Conservation (phyloP, 2,797 vertebrate species). For the Bufotes viridis region DNA sequence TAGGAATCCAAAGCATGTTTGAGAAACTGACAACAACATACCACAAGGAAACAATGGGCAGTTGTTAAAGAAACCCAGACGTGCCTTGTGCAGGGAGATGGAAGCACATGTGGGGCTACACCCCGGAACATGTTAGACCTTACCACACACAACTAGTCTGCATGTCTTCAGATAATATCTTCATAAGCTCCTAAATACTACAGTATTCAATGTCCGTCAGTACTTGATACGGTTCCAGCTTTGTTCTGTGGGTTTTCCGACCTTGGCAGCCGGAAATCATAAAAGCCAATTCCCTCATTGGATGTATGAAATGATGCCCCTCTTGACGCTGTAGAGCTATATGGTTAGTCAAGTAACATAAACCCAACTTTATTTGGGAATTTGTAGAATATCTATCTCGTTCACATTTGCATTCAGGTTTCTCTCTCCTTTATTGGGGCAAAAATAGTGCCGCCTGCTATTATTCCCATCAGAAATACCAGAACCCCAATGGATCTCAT, state of each 20-base stretch:
- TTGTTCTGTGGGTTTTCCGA: not conserved
- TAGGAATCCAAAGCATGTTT: conserved; percentile 80
- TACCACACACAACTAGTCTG: not conserved
- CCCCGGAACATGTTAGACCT: not conserved
- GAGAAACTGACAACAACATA: conserved; percentile 78
- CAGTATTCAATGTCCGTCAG: not conserved
- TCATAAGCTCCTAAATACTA: not conserved
- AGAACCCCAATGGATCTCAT: too few relatives aligned
- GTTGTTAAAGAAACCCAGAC: conserved; percentile 71
- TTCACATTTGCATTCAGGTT: too few relatives aligned
- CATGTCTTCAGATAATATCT: not conserved
- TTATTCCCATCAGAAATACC: too few relatives aligned
- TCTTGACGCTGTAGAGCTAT: too few relatives aligned
- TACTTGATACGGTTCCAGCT: not conserved
- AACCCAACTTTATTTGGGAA: too few relatives aligned
- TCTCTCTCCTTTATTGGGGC: too few relatives aligned
- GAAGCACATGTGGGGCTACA: not conserved
- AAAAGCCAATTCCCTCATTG: too few relatives aligned
- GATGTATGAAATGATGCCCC: too few relatives aligned
- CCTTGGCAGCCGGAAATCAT: not conserved
- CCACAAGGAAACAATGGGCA: conserved; percentile 74
- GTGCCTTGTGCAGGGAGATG: conserved; percentile 46
- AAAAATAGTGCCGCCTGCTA: too few relatives aligned
- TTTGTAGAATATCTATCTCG: too few relatives aligned
- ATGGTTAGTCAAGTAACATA: too few relatives aligned